Conservation (phyloP, 2,113 vertebrate species). For the Colinus virginianus region DNA sequence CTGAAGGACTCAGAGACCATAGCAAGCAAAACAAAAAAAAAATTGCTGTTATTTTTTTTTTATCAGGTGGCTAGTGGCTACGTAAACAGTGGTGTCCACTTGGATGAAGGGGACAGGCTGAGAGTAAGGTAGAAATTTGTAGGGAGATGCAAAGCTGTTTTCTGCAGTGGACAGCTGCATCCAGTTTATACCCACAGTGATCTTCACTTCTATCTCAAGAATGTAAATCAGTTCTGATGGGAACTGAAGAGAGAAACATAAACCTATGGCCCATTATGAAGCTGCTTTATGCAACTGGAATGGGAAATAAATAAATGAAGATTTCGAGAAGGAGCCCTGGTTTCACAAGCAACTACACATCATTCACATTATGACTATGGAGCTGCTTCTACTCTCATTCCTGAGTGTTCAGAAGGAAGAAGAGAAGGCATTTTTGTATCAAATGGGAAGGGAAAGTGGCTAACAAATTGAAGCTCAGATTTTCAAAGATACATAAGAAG, state of each 20-base stretch:
- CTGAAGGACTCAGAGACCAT: conserved; percentile 29
- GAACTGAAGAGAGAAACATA: background rate
- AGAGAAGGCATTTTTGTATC: conserved; percentile 3
- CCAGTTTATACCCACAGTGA: background rate
- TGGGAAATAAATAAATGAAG: background rate
- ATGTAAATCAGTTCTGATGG: background rate
- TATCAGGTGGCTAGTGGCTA: background rate
- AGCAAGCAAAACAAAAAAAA: conserved; percentile 31
- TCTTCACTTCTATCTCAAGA: conserved; percentile 11
- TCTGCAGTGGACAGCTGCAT: background rate
- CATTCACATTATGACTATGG: background rate
- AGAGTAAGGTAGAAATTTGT: background rate
- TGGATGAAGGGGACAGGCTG: background rate
- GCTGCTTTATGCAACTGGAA: background rate
- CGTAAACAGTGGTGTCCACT: background rate
- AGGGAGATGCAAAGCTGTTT: conserved; percentile 6
- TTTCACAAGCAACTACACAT: background rate
- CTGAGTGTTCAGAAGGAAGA: background rate
- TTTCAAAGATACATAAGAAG: conserved; percentile 59
- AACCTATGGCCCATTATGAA: background rate
- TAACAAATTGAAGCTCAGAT: conserved; percentile 53
- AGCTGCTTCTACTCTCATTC: background rate
- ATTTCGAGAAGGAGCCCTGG: background rate
- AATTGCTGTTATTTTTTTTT: background rate
- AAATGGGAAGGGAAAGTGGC: background rate